phyloP scores from a whole-genome alignment of 2,888 invertebrate species.

The Rapana venosa region DNA sequence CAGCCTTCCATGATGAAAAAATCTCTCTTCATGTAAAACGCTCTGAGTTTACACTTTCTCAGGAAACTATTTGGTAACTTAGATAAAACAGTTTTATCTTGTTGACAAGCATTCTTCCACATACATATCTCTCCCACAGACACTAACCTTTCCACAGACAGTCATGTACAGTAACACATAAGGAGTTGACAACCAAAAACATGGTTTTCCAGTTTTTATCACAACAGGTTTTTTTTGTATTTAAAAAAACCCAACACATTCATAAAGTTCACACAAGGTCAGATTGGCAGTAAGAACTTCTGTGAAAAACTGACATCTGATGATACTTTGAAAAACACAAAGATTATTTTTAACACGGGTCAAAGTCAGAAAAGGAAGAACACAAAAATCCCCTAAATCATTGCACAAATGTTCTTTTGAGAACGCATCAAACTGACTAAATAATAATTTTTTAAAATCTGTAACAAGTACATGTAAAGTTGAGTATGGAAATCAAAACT shows the following conservation, averaged over 20 bases:
- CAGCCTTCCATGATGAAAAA: too few relatives aligned
- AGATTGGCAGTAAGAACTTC: not conserved
- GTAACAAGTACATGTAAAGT: too few relatives aligned
- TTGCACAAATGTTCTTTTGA: constrained; percentile 25
- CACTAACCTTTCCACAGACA: not conserved
- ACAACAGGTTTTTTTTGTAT: not conserved
- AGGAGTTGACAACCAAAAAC: not conserved
- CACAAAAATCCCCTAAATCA: not conserved
- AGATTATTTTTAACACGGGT: not conserved
- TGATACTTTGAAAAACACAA: not conserved
- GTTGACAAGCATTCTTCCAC: too few relatives aligned
- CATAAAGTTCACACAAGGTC: not conserved
- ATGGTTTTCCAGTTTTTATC: not conserved
- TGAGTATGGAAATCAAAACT: too few relatives aligned
- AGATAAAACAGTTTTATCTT: too few relatives aligned
- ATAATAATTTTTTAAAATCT: too few relatives aligned
- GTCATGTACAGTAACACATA: not conserved
- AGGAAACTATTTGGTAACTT: too few relatives aligned
- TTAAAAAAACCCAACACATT: not conserved
- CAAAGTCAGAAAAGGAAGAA: not conserved
- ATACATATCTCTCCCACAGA: not conserved
- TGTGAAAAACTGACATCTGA: not conserved
- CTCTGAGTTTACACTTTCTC: too few relatives aligned
- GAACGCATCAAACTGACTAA: not conserved
- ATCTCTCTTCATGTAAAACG: too few relatives aligned